Base-by-base conservation (phyloP, 2,797 vertebrate species). In the Pseudochirops corinnae region DNA sequence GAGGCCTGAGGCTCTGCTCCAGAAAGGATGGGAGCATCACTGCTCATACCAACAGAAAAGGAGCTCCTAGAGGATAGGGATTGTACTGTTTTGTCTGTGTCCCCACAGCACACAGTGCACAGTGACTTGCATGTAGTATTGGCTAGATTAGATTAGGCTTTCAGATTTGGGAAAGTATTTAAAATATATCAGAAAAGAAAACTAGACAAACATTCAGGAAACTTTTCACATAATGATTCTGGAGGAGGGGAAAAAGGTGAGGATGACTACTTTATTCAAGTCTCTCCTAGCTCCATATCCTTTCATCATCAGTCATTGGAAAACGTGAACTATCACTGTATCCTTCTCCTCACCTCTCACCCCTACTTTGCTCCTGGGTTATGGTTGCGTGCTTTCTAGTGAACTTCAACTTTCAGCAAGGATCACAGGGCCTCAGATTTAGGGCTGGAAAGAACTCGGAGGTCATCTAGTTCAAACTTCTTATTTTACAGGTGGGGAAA, bases 141-240 rank as follows among this genome's bases (percentile, higher is more conserved):
- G n/a, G n/a, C 18, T 82, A n/a, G 67, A 82, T 39, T 46, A 39
- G n/a, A 82, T 97, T 31, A 96, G 95, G 95, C 74, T 97, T 90
- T 93, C 3, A 97, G 92, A 97, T 94, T 97, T 97, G 97, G 96
- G 95, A 95, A 96, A 94, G 67, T 91, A 97, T 98, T 98, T 98
- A 96, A 1, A 96, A 97, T 96, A 95, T 95, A 97, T 97, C 96
- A 96, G 97, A 97, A 97, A 95, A 93, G 97, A 94, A 92, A 62
- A 33, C 60, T 94, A 82, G 95, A 97, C 96, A 92, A 90, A 16
- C 87, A 95, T 97, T 82, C 93, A 94, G 92, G 95, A 92, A 82
- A 93, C 93, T 91, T 0, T 1, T 96, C 57, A 92, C 94, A 55
- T 52, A 55, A 82, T 82, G n/a, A 46, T n/a, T 46, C n/a, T 82